These are phyloP conservation scores for Chrysodeixis includens DNA, from an alignment of 2,888 invertebrate species.

Conservation along the genomic window DNA sequence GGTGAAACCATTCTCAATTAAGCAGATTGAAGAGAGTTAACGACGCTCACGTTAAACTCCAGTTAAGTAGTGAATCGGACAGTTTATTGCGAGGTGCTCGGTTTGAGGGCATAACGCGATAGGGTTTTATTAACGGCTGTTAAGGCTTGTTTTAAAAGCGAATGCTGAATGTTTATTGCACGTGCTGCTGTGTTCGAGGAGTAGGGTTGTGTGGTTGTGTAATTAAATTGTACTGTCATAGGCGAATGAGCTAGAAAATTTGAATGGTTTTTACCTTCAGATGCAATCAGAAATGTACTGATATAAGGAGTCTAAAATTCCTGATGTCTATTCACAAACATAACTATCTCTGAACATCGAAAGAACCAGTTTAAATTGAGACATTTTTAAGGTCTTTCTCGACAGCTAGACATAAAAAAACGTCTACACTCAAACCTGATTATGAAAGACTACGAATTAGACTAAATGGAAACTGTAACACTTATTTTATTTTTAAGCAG, in stretches of 20 bases:
- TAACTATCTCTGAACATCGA: no score
- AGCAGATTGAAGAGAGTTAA: constrained; percentile 86
- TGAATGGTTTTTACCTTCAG: neutral
- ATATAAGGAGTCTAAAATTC: no score
- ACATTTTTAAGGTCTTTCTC: no score
- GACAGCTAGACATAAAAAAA: no score
- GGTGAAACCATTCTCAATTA: constrained; percentile 84
- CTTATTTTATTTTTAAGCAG: no score
- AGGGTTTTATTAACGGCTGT: constrained; percentile 62
- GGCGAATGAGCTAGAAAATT: no score
- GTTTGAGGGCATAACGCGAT: constrained; percentile 68
- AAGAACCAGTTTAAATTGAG: no score
- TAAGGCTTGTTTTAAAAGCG: constrained; percentile 60
- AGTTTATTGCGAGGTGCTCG: constrained; percentile 80
- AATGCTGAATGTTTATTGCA: constrained; percentile 58
- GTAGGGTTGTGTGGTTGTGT: constrained; percentile 20
- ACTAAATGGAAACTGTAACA: no score
- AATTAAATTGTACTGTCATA: neutral
- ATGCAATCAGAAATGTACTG: no score
- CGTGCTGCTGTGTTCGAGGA: constrained; percentile 34
- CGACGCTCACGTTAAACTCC: constrained; percentile 79
- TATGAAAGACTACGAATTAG: no score
- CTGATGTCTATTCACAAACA: no score
- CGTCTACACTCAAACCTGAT: no score
- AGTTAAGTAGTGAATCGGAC: constrained; percentile 85